Conservation (phyloP, 1,140 invertebrate genomes). For the Armadillidium nasatum region DNA sequence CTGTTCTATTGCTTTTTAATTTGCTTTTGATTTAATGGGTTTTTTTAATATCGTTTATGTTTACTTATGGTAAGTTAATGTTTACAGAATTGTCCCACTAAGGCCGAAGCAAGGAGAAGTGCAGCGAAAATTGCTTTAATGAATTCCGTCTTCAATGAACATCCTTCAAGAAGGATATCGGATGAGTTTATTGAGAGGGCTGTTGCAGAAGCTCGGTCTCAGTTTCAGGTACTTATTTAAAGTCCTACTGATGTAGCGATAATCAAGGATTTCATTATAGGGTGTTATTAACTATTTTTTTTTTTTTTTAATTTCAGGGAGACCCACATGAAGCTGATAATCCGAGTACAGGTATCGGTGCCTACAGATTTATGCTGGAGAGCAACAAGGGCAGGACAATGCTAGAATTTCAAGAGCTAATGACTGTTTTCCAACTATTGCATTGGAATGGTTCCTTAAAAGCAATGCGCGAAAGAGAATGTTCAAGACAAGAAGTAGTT, state of each 20-base stretch:
- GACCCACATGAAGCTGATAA: constrained; percentile 58
- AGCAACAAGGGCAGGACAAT: constrained; percentile 87
- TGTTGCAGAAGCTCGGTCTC: constrained; percentile 74
- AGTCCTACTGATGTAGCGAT: no score
- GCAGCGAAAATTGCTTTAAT: constrained; percentile 92
- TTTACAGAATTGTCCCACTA: constrained; percentile 82
- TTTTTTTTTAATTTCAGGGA: constrained; percentile 48
- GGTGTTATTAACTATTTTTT: neutral
- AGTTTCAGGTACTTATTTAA: constrained; percentile 51
- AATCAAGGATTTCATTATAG: neutral
- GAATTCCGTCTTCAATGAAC: constrained; percentile 96
- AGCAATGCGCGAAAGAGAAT: constrained; percentile 71
- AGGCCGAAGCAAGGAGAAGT: constrained; percentile 85
- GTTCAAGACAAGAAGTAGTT: constrained; percentile 77
- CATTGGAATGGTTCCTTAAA: constrained; percentile 94
- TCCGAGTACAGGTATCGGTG: constrained; percentile 76
- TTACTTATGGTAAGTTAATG: constrained; percentile 2
- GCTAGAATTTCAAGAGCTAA: constrained; percentile 93
- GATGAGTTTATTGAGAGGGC: constrained; percentile 92
- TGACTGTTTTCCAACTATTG: constrained; percentile 91
- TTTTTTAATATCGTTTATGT: no score
- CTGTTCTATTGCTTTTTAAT: neutral
- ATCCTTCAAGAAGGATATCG: constrained; percentile 84
- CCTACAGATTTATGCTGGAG: constrained; percentile 91
- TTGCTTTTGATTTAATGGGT: neutral